Evolutionary conservation across 2,888 invertebrate genomes (phyloP), one percentile per base, ranked within the genome.

Genomic region (Meloe dianella): DNA sequence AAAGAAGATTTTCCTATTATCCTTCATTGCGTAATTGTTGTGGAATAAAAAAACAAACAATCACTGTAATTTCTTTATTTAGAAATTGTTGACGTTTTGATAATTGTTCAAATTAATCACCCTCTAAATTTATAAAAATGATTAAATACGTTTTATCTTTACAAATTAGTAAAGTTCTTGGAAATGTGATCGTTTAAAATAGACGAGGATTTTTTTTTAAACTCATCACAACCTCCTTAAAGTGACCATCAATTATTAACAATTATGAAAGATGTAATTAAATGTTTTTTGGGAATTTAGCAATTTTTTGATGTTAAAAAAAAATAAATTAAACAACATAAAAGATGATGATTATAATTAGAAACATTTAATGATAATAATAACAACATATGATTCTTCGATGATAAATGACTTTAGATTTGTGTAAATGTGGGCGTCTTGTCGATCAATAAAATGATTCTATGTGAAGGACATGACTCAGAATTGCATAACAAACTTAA

Each of bases 381-480:
- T 35, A 35, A 47, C 20, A 47, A 17, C 47, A 47, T 20, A 63
- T 60, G 60, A 66, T 63, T 57, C 56, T 66, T 66, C 60, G 38
- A 60, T 66, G 63, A 66, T 63, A 47, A 61, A 63, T 60, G 63
- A 63, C 57, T 32, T 60, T 51, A 30, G 60, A 63, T 63, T 60
- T 54, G 30, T 66, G 32, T 1, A 57, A 27, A 57, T 57, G 63
- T 66, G 63, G 66, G 66, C 57, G 63, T 29, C 61, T 60, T 56
- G 56, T 59, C 66, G 66, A 57, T 57, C 63, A 41, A 60, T 56
- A 27, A n/a, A 24, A 60, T 60, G 66, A 63, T 63, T 59, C 62
- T 51, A 47, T 47, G 8, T 63, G 66, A 66, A 66, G 66, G 66
- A 66, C 66, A 66, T 63, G 63, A 66, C 41, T 66, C 63, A 66